Base-by-base conservation (phyloP, 2,113 vertebrate species). In the Crypturellus undulatus region DNA sequence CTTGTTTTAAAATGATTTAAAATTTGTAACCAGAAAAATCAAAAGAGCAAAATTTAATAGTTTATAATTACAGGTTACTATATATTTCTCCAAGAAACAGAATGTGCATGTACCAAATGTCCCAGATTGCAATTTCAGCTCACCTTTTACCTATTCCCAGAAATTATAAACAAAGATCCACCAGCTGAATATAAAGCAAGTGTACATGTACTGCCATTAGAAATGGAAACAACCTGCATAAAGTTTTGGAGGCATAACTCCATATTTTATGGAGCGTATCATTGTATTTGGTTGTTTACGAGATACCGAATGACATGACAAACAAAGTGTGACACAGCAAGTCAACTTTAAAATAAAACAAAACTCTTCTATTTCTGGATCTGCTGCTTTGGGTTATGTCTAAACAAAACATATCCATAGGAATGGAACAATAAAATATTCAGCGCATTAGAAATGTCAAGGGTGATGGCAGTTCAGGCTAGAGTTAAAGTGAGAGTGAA, bases 271-370 rank as follows among this genome's bases (percentile, higher is more conserved):
- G 34, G 54, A 95, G 65, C 84, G 72, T 51, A 79, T 91, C 52
- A 78, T 65, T 92, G 76, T 56, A 76, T 96, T 92, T 88, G 13
- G 51, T 80, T 93, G 77, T 95, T 96, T 92, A 81, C 2, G 0
- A 84, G 77, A 86, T 6, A 90, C 20, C 65, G 60, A 94, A 79
- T 64, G 40, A 79, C 81, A 72, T 84, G 91, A 91, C 43, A 94
- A 94, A 92, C 76, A 56, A 92, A 58, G 81, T 86, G 54, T 94
- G 95, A 95, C 94, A 94, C 28, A 91, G 62, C 40, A 93, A 96
- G 92, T 92, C 89, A 93, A 83, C 89, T 96, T 90, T 77, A 95
- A 96, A 96, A 94, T 93, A 90, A 88, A 93, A 68, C 19, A 84
- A 93, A 95, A 59, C 58, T 90, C n/a, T 94, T 79, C 87, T 96